These are phyloP conservation scores for Ceraclea dissimilis DNA, from an alignment of 2,888 invertebrate genomes.

Conservation along the genomic window DNA sequence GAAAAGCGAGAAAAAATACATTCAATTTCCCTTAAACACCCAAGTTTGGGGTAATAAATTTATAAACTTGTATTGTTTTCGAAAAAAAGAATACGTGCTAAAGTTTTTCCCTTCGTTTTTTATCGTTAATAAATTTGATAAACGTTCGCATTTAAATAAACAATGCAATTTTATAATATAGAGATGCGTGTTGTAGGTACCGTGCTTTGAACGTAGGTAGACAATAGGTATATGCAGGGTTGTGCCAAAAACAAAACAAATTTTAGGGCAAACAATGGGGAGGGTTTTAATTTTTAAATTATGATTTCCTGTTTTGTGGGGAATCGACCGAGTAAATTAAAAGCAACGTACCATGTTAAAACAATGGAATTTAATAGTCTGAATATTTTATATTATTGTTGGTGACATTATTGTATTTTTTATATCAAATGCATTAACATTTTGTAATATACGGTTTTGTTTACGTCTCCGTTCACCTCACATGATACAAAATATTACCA, in stretches of 20 bases:
- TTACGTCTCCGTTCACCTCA: too few species aligned
- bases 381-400: constrained; percentile 4
- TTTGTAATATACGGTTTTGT: too few species aligned
- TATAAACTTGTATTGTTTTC: too few species aligned
- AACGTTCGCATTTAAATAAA: constrained; percentile 19
- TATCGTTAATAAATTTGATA: constrained; percentile 22
- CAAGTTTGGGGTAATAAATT: too few species aligned
- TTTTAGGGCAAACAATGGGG: not conserved
- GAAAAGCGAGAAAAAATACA: too few species aligned
- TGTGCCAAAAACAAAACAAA: too few species aligned
- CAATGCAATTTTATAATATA: constrained; percentile 15
- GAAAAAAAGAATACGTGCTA: too few species aligned
- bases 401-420: not conserved
- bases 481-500: too few species aligned
- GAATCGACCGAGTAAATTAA: constrained; percentile 23
- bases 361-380: constrained; percentile 7
- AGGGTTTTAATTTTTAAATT: constrained; percentile 24
- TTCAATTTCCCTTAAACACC: too few species aligned
- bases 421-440: not conserved
- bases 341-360: constrained; percentile 14
- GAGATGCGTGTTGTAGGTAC: not conserved
- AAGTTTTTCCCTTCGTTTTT: constrained; percentile 7
- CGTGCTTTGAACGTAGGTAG: too few species aligned
- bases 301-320: constrained; percentile 21
- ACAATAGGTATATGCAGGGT: too few species aligned